phyloP scores from a whole-genome alignment of 2,797 vertebrate genomes.

The Naso thynnoides region DNA sequence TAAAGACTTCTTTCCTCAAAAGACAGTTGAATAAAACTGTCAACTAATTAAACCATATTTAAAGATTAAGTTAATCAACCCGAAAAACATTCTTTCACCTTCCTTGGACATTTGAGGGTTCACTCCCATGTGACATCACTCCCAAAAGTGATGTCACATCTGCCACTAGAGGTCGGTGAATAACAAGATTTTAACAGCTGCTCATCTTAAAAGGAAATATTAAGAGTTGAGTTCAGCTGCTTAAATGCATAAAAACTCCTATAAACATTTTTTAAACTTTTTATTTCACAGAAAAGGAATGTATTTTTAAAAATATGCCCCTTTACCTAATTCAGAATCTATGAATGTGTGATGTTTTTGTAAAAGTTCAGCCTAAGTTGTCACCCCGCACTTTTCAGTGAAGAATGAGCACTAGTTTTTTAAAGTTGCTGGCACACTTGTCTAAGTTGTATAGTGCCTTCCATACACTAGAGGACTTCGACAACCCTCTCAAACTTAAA shows the following conservation, averaged over 20 bases:
- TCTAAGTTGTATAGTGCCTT: neutral
- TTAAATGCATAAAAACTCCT: too few relatives aligned
- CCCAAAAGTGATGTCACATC: constrained; percentile 1
- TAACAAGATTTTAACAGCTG: too few relatives aligned
- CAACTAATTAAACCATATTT: neutral
- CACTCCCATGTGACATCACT: neutral
- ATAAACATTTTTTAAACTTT: too few relatives aligned
- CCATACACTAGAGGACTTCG: neutral
- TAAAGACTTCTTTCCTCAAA: neutral
- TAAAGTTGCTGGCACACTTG: neutral
- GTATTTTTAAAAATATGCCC: too few relatives aligned
- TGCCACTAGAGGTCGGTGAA: too few relatives aligned
- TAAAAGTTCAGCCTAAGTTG: neutral
- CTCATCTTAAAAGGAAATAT: too few relatives aligned
- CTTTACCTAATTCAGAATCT: too few relatives aligned
- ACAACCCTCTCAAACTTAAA: too few relatives aligned
- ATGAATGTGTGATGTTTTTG: too few relatives aligned
- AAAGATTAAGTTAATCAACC: neutral
- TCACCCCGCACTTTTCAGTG: neutral
- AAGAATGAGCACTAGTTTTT: neutral
- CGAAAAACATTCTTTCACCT: neutral
- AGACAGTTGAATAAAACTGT: neutral
- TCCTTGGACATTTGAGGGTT: neutral
- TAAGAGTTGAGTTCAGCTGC: too few relatives aligned
- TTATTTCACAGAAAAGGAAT: too few relatives aligned